Conservation (phyloP, 64 coral and sea anemone species). For the Trachythela sp. region DNA sequence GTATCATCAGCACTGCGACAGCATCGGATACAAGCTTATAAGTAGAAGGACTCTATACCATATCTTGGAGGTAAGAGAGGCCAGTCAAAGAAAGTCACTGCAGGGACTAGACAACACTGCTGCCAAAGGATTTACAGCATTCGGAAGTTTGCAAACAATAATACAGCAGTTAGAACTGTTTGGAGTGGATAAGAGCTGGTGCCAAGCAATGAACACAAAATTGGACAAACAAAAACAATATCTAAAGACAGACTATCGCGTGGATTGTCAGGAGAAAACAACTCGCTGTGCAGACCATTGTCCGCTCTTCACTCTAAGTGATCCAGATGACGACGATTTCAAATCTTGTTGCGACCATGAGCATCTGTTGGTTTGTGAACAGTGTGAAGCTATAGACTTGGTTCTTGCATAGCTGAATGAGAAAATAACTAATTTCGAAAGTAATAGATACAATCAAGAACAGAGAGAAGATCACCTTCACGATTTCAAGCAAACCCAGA, state of each 20-base stretch:
- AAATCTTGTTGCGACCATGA: neutral
- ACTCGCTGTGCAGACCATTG: slow-evolving; percentile 25
- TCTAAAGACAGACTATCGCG: slow-evolving; percentile 20
- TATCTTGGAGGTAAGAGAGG: neutral
- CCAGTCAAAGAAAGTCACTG: slow-evolving; percentile 13
- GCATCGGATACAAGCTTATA: neutral
- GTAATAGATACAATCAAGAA: neutral
- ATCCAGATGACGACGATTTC: neutral
- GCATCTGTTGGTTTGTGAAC: neutral
- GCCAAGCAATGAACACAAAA: neutral
- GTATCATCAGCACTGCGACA: neutral
- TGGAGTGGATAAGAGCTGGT: slow-evolving; percentile 10
- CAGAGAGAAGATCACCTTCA: neutral
- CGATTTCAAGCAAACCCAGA: neutral
- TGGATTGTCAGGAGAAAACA: slow-evolving; percentile 13
- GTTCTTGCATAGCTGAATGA: neutral
- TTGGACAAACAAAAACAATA: slow-evolving; percentile 17
- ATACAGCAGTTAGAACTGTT: neutral
- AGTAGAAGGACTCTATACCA: neutral
- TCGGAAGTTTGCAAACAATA: neutral
- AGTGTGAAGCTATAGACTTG: slow-evolving; percentile 10
- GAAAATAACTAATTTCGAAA: no score
- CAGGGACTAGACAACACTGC: slow-evolving; percentile 31
- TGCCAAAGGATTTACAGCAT: slow-evolving; percentile 25
- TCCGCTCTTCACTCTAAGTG: slow-evolving; percentile 19